Evolutionary conservation across 2,888 invertebrate genomes (phyloP).

Genomic region (Chesias legatella): DNA sequence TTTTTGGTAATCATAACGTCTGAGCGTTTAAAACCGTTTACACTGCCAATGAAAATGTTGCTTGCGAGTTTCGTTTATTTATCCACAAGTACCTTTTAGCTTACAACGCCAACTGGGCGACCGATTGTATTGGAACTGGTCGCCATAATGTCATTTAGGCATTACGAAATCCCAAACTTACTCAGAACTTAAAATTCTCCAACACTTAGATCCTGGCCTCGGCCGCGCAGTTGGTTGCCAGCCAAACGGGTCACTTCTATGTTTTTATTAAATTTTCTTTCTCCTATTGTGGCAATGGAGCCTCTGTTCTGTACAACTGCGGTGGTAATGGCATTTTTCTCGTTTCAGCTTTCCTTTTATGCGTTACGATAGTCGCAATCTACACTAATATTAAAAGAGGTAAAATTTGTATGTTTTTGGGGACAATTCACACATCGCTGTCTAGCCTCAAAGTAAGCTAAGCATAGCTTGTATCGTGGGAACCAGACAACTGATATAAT

Average conservation of each 20-base stretch:
- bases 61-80: constrained; percentile 9
- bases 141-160: constrained; percentile 20
- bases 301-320: constrained; percentile 23
- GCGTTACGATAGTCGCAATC: neutral
- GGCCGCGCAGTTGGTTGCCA: constrained; percentile 23
- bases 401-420: neutral
- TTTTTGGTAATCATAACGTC: no score
- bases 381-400: neutral
- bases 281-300: constrained; percentile 20
- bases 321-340: constrained; percentile 18
- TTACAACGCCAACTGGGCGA: constrained; percentile 14
- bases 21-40: no score
- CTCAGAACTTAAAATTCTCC: constrained; percentile 26
- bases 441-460: no score
- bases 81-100: constrained; percentile 12
- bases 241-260: constrained; percentile 28
- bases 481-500: no score
- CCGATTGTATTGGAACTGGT: constrained; percentile 24
- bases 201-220: constrained; percentile 23
- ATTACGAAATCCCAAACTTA: constrained; percentile 21
- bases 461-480: no score
- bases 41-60: no score
- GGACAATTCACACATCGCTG: constrained; percentile 2
- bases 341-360: constrained; percentile 14
- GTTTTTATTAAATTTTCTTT: constrained; percentile 29